Base-by-base conservation (phyloP, 30 jellyfish, hydroid and myxozoan species). In the Aurelia aurita complex sp. Pacific region DNA sequence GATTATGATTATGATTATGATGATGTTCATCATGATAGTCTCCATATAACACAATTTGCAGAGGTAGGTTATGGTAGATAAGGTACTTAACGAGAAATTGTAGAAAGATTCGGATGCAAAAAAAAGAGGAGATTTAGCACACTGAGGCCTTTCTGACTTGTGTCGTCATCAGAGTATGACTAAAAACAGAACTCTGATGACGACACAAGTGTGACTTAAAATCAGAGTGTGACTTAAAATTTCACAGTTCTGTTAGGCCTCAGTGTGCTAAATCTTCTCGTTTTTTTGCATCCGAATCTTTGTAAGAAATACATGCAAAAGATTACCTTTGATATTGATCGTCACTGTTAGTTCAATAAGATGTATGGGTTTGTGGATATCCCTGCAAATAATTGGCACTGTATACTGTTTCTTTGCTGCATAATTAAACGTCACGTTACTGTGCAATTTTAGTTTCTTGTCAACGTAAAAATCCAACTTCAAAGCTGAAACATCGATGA, bases 381-480 rank as follows among this genome's bases (percentile, higher is more conserved):
- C 95, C 53, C 54, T 86, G 64, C 95, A 86, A 61, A 61, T 86
- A 33, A 86, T 63, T 33, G 95, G 95, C 64, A 86, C 74, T 9
- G 40, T 13, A 52, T 86, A 86, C 8, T 61, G 64, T 9, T 55
- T 76, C 73, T 67, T 77, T 16, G 75, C 85, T 0, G 19, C 46
- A 65, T 54, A 43, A 35, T 57, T 71, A 42, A 86, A 86, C 18
- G 89, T 75, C 4, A 53, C 57, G 69, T 86, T 76, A 10, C 88
- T 74, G 63, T 69, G 89, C 60, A 86, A 66, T 12, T 33, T 61
- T 38, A 73, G 54, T 16, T 53, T 77, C 64, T 67, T 38, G 38
- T 86, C 89, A 15, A 86, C 53, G 65, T 54, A 75, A 61, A 86
- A 86, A 51, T 6, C 65, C 23, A 35, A 57, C 38, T 51, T 33